These are phyloP conservation scores for Cyclophora albipunctata DNA, from an alignment of 2,888 invertebrate species.

Conservation along the genomic window DNA sequence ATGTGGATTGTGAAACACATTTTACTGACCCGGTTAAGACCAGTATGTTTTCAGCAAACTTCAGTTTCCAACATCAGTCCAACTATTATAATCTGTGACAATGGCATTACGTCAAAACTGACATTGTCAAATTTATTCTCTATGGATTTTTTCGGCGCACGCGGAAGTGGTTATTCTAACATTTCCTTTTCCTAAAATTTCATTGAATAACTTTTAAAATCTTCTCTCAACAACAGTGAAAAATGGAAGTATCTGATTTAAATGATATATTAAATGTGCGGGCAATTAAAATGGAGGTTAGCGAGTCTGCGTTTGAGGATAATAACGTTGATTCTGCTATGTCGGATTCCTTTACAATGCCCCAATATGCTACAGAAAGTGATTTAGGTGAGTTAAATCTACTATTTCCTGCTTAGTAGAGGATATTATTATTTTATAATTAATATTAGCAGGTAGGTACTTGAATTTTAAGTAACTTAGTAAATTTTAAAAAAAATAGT, in stretches of 20 bases:
- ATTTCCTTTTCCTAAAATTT: constrained; percentile 57
- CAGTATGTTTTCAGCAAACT: too few relatives aligned
- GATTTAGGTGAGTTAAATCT: constrained; percentile 52
- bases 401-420: too few relatives aligned
- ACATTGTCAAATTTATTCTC: not conserved
- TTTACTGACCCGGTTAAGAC: too few relatives aligned
- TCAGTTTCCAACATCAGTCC: too few relatives aligned
- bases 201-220: constrained; percentile 27
- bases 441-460: too few relatives aligned
- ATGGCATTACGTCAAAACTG: too few relatives aligned
- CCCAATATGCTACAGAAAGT: constrained; percentile 65
- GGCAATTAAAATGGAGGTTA: constrained; percentile 62
- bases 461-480: too few relatives aligned
- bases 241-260: constrained; percentile 63
- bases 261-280: constrained; percentile 58
- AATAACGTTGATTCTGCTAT: constrained; percentile 35
- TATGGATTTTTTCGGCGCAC: constrained; percentile 42
- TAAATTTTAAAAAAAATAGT: too few relatives aligned
- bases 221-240: constrained; percentile 10
- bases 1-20: too few relatives aligned
- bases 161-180: constrained; percentile 59
- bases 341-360: constrained; percentile 48
- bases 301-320: constrained; percentile 45
- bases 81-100: too few relatives aligned
- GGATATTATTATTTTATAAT: too few relatives aligned